A percentile compares a stretch with the other conserved stretches of the same genome.
Evolutionary conservation across 2,113 vertebrate species (phyloP).

Genomic region (Pampusana beccarii): DNA sequence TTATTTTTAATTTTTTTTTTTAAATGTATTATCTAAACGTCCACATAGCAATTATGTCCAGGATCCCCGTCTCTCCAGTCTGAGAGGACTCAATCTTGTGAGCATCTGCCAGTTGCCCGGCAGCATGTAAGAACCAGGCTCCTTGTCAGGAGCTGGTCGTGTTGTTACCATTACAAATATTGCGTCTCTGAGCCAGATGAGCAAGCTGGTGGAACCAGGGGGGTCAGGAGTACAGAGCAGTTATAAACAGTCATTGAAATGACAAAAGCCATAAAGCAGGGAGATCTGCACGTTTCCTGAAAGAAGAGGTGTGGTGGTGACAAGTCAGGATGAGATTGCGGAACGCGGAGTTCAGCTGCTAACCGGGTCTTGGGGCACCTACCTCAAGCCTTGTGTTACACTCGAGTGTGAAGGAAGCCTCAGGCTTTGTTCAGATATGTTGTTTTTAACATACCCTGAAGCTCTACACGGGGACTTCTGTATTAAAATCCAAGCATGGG

Average conservation of each 20-base stretch:
- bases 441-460: not conserved
- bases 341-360: not conserved
- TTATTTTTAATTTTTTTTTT: too few relatives aligned
- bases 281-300: fast-evolving
- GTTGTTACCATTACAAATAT: fast-evolving
- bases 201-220: not conserved
- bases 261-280: not conserved
- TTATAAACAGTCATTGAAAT: not conserved
- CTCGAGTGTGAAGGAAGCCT: not conserved
- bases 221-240: not conserved
- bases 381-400: not conserved
- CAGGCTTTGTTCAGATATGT: not conserved
- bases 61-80: not conserved
- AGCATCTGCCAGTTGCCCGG: not conserved
- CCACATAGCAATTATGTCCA: fast-evolving
- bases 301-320: not conserved
- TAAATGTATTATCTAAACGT: fast-evolving
- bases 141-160: not conserved
- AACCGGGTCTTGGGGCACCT: not conserved
- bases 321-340: not conserved
- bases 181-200: not conserved
- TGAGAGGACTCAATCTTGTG: not conserved
- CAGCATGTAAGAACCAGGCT: too few relatives aligned
- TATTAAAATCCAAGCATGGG: not conserved
- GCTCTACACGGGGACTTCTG: not conserved